Evolutionary conservation across 2,113 vertebrate genomes (phyloP), one percentile per base, ranked within the genome.

Genomic region (Spheniscus mendiculus): DNA sequence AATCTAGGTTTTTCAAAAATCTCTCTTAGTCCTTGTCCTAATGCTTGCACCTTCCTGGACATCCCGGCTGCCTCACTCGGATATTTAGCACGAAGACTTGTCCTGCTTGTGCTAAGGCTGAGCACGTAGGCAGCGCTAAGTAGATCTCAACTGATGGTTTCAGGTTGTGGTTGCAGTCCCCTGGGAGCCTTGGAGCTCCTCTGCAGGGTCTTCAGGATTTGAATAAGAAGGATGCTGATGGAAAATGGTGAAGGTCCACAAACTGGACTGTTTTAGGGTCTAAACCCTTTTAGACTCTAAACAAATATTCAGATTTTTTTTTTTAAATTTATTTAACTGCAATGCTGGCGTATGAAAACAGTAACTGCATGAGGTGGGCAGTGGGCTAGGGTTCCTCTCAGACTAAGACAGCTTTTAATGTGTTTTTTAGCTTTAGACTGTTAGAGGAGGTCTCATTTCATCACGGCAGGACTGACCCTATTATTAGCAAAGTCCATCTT

Each of bases 71-170:
- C 52, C 27, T 34, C 16, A 2, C 34, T 58, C 14, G 2, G 32
- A 6, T 4, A 12, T 0, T 1, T n/a, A 30, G 12, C 1, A 1
- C 8, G 58, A 62, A n/a, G 49, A 14, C 29, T 32, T 38, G 5
- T 45, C 47, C 44, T 42, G 42, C 29, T 25, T 11, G 15, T 21
- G 29, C 42, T 21, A 10, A 30, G 25, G 50, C 83, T 11, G 61
- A 61, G 77, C n/a, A 6, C 1, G 1, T 14, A 19, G 38, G 45
- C 30, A 7, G 29, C 23, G 15, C 56, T 40, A 3, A 9, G 26
- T 2, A 19, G 38, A 45, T 27, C 55, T 62, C 25, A 7, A 0
- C 1, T 30, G 26, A 12, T 42, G 70, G 3, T 10, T 76, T 47
- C 21, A 29, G 18, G 42, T 21, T 25, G 50, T 47, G 44, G 18